phyloP scores from a whole-genome alignment of 2,113 vertebrate genomes.

The Pangasianodon hypophthalmus region DNA sequence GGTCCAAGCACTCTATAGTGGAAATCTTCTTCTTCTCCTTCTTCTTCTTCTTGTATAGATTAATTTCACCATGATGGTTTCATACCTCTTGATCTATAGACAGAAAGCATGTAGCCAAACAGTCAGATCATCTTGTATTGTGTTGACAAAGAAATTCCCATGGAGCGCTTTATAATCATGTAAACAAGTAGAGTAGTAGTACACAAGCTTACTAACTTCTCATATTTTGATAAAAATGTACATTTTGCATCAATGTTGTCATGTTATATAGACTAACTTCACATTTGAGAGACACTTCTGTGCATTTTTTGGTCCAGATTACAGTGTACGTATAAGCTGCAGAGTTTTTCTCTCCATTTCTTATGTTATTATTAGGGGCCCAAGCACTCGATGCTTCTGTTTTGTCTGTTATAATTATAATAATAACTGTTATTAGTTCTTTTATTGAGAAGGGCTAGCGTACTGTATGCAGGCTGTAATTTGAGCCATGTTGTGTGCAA shows the following conservation, averaged over 20 bases:
- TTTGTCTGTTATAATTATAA: neutral
- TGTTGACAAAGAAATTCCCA: neutral
- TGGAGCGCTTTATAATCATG: neutral
- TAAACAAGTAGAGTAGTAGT: neutral
- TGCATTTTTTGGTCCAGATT: neutral
- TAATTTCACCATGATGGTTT: neutral
- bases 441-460: neutral
- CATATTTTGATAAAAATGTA: neutral
- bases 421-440: slow-evolving; percentile 5
- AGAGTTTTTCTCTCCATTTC: neutral
- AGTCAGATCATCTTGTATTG: neutral
- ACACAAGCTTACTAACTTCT: neutral
- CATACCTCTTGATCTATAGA: no score
- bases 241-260: neutral
- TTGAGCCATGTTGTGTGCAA: neutral
- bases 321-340: neutral
- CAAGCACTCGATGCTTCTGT: neutral
- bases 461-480: neutral
- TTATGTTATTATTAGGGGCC: neutral
- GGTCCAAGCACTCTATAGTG: neutral
- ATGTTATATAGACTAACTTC: neutral
- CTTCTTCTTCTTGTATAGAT: neutral
- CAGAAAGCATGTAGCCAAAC: neutral
- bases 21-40: neutral
- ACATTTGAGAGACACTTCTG: neutral